A percentile compares a stretch with the other conserved stretches of the same genome.
Evolutionary conservation across 1,140 invertebrate species (phyloP).

Genomic region (Bombus huntii): DNA sequence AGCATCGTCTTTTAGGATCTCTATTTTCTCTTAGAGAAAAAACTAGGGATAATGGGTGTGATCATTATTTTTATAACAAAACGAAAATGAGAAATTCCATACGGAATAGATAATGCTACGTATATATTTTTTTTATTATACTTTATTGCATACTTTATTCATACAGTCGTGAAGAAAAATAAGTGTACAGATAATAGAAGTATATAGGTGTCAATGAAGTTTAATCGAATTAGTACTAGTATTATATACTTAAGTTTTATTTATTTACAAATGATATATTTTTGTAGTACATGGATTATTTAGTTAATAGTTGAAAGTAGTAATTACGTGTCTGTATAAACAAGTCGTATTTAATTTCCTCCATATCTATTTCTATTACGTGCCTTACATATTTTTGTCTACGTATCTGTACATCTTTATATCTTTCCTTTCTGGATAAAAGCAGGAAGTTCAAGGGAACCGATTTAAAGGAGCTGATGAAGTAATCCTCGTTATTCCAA

Average conservation of each 20-base stretch:
- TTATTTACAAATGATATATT: no score
- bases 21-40: neutral
- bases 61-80: neutral
- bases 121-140: neutral
- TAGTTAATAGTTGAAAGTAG: no score
- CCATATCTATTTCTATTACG: no score
- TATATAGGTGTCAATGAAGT: neutral
- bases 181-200: no score
- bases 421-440: neutral
- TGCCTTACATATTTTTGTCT: neutral
- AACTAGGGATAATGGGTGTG: neutral
- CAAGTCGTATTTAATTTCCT: no score
- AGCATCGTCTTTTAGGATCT: neutral
- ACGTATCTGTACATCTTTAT: neutral
- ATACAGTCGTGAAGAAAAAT: no score
- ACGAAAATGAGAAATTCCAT: neutral
- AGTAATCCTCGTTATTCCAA: constrained; percentile 53
- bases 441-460: neutral
- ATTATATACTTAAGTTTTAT: no score
- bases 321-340: no score
- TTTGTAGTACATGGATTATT: no score
- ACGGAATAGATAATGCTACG: neutral
- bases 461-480: constrained; percentile 36
- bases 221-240: no score
- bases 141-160: neutral